Evolutionary conservation across 2,888 invertebrate species (phyloP), one percentile per base, ranked within the genome.

Genomic region (Sminthurinus aureus): DNA sequence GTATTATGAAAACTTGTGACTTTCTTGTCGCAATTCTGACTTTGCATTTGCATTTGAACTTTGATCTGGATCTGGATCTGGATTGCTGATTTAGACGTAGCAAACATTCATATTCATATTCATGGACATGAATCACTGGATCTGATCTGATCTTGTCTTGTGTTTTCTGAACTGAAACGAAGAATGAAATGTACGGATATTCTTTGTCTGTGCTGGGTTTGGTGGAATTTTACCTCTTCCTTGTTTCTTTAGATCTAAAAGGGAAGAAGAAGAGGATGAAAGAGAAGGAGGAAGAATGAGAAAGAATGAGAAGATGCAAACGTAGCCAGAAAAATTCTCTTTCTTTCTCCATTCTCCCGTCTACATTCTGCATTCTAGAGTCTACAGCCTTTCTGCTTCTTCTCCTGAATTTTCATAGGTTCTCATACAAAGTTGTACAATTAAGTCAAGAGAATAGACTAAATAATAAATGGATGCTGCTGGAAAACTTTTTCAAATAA

Each of bases 401-500:
- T 6, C 38, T 13, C 9, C 1, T 58, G 58, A 58, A 58, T 58
- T 58, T 58, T 58, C 58, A 58, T 58, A 71, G 1, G 18, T 2
- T 58, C 18, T 58, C 58, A 58, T 58, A 71, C 22, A 71, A 26
- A 22, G 71, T 71, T 71, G 24, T 24, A 71, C 71, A 71, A 71
- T 71, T 71, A 71, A 71, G 71, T 26, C 71, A 71, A 22, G 26
- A 71, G 71, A 11, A 67, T 4, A 71, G 26, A 13, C 13, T 71
- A 71, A 71, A 71, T 71, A 71, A 71, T 71, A 71, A 71, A 71
- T 71, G 24, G 71, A 22, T 71, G 71, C 71, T 24, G 24, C 22
- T 11, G n/a, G 13, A 13, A 24, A 24, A 22, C 71, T 71, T 71
- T 71, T 58, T 58, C 58, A 71, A 71, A 71, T 71, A 71, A 71